Base-by-base conservation (phyloP, 2,113 vertebrate genomes). In the Thamnaconus septentrionalis region DNA sequence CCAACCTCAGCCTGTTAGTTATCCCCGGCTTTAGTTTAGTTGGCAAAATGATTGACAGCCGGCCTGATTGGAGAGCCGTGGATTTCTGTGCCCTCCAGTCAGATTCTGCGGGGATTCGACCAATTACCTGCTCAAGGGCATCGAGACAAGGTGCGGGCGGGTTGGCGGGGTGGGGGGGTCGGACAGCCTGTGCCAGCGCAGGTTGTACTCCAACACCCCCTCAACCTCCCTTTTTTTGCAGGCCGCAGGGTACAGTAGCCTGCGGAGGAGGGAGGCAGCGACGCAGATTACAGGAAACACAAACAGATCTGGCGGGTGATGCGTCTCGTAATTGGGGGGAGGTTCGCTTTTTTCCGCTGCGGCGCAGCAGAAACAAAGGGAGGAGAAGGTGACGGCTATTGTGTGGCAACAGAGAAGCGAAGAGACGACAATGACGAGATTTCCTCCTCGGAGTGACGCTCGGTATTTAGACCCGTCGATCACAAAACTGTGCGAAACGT, bases 121-220 rank as follows among this genome's bases (percentile, higher is more conserved):
- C 88, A 90, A 90, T 90, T 90, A 90, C 81, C 18, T 3, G 78
- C 86, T 86, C 85, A 88, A 88, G 86, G 85, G 86, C 86, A 88
- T 80, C 78, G 77, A 87, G 86, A 82, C 83, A 87, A 87, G 18
- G 18, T 31, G 18, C 18, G 18, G 18, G 18, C 18, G 18, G 18
- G 18, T 31, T 31, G 18, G 2, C 18, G 18, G 18, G 18, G 18
- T 31, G 18, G 18, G 18, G 85, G 80, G 69, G 69, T 61, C 64
- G 64, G 69, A 72, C 18, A 69, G 77, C 71, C 71, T 76, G 68
- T 53, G 51, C 71, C 63, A 4, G 76, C 43, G 73, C 69, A 79
- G 79, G 77, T 83, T 76, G 70, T 79, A 62, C 77, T 81, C 80
- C 73, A 76, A 75, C 70, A 79, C 80, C 70, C 69, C 8, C 4